phyloP scores from a whole-genome alignment of 2,113 vertebrate genomes.

The Poecile atricapillus region DNA sequence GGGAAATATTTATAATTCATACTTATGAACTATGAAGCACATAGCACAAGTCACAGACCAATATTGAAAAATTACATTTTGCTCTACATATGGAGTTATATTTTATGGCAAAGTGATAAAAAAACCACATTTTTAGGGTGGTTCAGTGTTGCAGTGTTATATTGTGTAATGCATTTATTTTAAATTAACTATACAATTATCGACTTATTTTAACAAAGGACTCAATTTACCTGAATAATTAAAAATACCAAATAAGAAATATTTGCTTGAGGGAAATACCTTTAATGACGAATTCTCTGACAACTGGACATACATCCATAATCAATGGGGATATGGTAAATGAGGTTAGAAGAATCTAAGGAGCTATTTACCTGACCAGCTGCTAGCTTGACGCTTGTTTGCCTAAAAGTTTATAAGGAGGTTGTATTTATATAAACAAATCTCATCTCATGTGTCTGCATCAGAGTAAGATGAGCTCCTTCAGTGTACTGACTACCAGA shows the following conservation, averaged over 20 bases:
- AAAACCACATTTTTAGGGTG: neutral
- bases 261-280: neutral
- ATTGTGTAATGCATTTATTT: neutral
- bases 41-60: neutral
- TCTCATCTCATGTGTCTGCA: neutral
- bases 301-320: neutral
- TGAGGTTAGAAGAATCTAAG: neutral
- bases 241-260: neutral
- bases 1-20: neutral
- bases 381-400: neutral
- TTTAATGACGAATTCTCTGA: neutral
- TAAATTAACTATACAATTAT: neutral
- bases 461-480: neutral
- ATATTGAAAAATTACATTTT: neutral
- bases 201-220: neutral
- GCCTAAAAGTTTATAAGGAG: neutral
- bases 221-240: neutral
- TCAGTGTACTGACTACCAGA: neutral
- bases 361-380: neutral
- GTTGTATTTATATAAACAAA: neutral
- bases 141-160: neutral
- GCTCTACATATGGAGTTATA: neutral
- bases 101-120: neutral
- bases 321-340: neutral
- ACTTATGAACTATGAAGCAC: neutral